These are phyloP conservation scores for Lonchura striata DNA, from an alignment of 2,113 vertebrate species.

Conservation along the genomic window DNA sequence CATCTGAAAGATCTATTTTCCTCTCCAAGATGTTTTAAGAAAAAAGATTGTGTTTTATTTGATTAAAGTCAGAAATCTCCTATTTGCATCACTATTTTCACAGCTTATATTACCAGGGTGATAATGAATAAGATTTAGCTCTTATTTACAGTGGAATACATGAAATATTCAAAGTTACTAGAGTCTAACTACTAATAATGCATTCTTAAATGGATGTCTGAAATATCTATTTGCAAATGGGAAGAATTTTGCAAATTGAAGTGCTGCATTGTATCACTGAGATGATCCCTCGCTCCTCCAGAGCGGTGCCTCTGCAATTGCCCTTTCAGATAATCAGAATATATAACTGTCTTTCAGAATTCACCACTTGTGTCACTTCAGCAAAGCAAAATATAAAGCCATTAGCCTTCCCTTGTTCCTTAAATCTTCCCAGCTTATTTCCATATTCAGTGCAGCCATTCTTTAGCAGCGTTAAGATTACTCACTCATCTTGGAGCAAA, in stretches of 20 bases:
- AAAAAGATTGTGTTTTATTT: not conserved
- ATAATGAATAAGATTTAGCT: not conserved
- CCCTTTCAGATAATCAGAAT: slow-evolving; percentile 31
- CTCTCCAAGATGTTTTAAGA: not conserved
- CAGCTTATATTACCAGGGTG: not conserved
- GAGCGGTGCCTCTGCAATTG: not conserved
- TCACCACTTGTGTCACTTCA: slow-evolving; percentile 11
- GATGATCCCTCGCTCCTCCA: not conserved
- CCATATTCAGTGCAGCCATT: not conserved
- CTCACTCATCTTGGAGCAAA: not conserved
- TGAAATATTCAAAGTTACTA: slow-evolving; percentile 8
- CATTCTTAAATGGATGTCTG: not conserved
- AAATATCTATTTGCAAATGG: slow-evolving; percentile 9
- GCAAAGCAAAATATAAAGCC: slow-evolving; percentile 20
- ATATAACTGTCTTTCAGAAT: not conserved
- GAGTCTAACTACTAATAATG: not conserved
- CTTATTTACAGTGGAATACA: slow-evolving; percentile 18
- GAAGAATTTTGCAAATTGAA: not conserved
- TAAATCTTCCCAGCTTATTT: not conserved
- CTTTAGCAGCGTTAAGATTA: not conserved
- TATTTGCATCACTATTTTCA: not conserved
- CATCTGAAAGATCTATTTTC: not conserved
- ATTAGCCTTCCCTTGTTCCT: slow-evolving; percentile 26
- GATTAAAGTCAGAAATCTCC: slow-evolving; percentile 16
- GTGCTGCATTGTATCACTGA: not conserved